These are phyloP conservation scores for Nipponacmea schrenckii DNA, from an alignment of 2,888 invertebrate species.

Conservation along the genomic window DNA sequence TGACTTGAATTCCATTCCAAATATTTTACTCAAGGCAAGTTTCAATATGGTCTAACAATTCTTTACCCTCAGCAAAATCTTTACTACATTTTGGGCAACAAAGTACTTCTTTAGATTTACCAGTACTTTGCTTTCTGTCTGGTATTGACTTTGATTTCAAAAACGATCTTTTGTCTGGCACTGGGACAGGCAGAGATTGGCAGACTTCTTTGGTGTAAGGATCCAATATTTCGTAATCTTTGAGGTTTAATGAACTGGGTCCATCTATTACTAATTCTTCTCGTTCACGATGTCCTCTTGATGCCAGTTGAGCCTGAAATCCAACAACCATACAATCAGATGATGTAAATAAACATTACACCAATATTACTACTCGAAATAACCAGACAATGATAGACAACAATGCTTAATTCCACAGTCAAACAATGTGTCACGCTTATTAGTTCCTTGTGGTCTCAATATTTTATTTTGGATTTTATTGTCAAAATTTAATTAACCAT, in stretches of 20 bases:
- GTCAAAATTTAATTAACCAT: no score
- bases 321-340: not conserved
- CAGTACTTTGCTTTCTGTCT: not conserved
- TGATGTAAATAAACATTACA: not conserved
- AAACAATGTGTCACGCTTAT: no score
- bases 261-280: not conserved
- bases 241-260: not conserved
- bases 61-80: slow-evolving; percentile 44
- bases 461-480: no score
- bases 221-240: not conserved
- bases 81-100: slow-evolving; percentile 55
- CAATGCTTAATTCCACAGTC: no score
- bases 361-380: no score
- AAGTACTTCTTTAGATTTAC: slow-evolving; percentile 27
- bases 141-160: not conserved
- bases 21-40: slow-evolving; percentile 44
- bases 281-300: not conserved
- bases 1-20: no score
- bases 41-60: slow-evolving; percentile 54
- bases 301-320: not conserved
- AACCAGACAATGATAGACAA: no score
- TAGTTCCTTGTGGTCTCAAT: no score
- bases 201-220: no score
- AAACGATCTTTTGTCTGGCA: no score
- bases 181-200: no score